These are phyloP conservation scores for Contarinia nasturtii DNA, from an alignment of 1,140 invertebrate species.

Conservation along the genomic window DNA sequence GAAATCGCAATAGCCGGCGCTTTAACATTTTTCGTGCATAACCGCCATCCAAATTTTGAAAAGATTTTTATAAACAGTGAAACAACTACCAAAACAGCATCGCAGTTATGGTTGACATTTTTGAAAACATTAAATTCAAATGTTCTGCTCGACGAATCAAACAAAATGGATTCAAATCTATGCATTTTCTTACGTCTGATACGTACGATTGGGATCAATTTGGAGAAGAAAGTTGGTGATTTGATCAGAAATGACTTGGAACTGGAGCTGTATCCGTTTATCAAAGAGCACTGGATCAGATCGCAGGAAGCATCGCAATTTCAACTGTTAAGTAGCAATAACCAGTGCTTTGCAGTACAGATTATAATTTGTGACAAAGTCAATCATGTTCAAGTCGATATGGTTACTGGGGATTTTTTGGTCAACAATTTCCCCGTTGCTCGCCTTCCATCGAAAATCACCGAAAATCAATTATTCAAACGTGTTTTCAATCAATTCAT, in stretches of 20 bases:
- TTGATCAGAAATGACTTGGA: background rate
- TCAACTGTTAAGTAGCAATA: background rate
- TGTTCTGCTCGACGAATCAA: background rate
- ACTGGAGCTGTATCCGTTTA: background rate
- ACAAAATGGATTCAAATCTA: background rate
- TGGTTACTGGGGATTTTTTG: background rate
- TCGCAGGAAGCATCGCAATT: background rate
- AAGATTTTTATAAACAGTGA: background rate
- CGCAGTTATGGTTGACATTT: background rate
- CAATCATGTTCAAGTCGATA: background rate
- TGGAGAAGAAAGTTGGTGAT: background rate
- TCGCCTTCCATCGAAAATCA: background rate
- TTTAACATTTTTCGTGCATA: background rate
- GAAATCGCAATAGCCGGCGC: background rate
- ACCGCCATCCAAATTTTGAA: background rate
- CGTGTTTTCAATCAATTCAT: no score
- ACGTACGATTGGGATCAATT: background rate
- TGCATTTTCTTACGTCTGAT: background rate
- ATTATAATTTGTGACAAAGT: background rate
- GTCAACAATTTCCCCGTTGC: background rate
- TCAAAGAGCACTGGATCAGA: background rate
- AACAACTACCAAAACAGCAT: background rate
- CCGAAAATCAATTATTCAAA: background rate
- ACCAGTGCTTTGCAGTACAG: background rate
- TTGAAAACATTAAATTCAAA: background rate